Conservation (phyloP, 2,888 invertebrate species). For the Piscicola geometra region DNA sequence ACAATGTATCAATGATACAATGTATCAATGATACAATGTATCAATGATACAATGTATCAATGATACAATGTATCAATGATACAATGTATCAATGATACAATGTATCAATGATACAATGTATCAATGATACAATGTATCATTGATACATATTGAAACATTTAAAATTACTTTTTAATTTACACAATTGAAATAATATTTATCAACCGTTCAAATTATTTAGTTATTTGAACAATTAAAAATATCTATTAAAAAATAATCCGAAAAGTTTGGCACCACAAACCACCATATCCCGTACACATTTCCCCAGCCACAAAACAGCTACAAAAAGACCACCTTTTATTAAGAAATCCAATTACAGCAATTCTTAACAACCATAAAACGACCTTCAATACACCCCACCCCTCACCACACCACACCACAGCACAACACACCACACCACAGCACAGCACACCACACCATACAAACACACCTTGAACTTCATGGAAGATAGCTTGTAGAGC, state of each 20-base stretch:
- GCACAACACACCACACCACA: neutral
- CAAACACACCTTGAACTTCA: constrained; percentile 87
- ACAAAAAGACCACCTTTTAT: too few species aligned
- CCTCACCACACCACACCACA: neutral
- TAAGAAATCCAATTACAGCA: neutral
- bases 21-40: neutral
- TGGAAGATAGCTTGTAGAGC: constrained; percentile 91
- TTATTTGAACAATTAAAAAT: too few species aligned
- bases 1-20: neutral
- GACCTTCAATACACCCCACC: neutral
- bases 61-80: neutral
- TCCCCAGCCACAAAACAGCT: too few species aligned
- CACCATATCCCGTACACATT: too few species aligned
- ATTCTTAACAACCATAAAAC: neutral
- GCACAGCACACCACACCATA: neutral
- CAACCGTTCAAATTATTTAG: too few species aligned
- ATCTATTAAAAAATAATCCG: too few species aligned
- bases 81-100: neutral
- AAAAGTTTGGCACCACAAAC: too few species aligned
- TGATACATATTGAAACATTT: constrained; percentile 1
- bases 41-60: neutral
- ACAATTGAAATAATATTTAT: too few species aligned
- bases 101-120: too few species aligned
- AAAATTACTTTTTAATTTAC: too few species aligned
- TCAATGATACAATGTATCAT: too few species aligned